Percentiles rank a stretch among this genome's conserved stretches.
Conservation (phyloP, 2,888 invertebrate genomes). For the Drosophila subquinaria region DNA sequence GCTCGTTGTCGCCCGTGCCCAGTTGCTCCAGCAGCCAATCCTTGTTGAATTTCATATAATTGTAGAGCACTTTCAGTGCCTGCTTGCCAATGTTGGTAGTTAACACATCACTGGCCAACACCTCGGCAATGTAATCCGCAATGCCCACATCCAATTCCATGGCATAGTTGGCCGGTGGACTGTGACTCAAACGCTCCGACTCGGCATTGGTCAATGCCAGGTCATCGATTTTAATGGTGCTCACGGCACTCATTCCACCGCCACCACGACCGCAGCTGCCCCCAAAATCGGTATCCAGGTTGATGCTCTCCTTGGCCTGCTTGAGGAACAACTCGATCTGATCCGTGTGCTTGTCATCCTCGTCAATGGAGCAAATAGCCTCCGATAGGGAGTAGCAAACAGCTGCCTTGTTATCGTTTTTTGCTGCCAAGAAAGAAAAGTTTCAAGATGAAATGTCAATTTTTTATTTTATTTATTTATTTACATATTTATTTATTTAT, state of each 20-base stretch:
- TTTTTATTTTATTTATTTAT: too few species aligned
- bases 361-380: slow-evolving; percentile 92
- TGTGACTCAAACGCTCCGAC: slow-evolving; percentile 82
- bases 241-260: slow-evolving; percentile 82
- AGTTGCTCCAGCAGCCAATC: slow-evolving; percentile 89
- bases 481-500: too few species aligned
- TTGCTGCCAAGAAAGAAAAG: slow-evolving; percentile 41
- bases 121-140: slow-evolving; percentile 86
- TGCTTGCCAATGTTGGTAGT: slow-evolving; percentile 88
- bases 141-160: slow-evolving; percentile 86
- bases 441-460: not conserved
- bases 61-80: slow-evolving; percentile 87
- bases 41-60: slow-evolving; percentile 89
- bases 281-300: slow-evolving; percentile 81
- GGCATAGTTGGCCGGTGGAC: slow-evolving; percentile 82
- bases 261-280: slow-evolving; percentile 50
- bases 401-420: slow-evolving; percentile 85
- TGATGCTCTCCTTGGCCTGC: slow-evolving; percentile 87
- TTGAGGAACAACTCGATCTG: slow-evolving; percentile 89
- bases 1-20: slow-evolving; percentile 84
- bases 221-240: slow-evolving; percentile 84
- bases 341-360: slow-evolving; percentile 92
- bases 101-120: slow-evolving; percentile 88
- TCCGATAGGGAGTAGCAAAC: slow-evolving; percentile 91
- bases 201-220: slow-evolving; percentile 71